phyloP scores from a whole-genome alignment of 2,888 invertebrate species.

The Gastrophysa polygoni region DNA sequence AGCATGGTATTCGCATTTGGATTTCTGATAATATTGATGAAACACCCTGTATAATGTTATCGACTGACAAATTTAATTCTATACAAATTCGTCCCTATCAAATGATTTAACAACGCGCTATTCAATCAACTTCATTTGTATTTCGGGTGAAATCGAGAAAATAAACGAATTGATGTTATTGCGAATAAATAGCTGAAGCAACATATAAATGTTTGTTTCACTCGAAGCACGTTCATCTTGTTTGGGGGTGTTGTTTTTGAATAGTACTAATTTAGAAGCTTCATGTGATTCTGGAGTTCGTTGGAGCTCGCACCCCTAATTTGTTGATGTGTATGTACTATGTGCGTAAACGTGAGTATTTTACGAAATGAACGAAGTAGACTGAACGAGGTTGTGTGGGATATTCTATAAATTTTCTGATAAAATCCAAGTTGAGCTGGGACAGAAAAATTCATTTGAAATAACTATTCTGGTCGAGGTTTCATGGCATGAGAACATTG shows the following conservation, averaged over 20 bases:
- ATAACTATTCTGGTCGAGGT: too few species aligned
- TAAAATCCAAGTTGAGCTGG: too few species aligned
- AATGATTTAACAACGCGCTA: neutral
- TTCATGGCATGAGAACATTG: too few species aligned
- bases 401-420: too few species aligned
- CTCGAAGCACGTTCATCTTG: conserved; percentile 42
- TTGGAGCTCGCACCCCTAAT: conserved; percentile 31
- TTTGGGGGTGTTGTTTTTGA: conserved; percentile 32
- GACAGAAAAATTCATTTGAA: too few species aligned
- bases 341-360: conserved; percentile 17
- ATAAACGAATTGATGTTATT: conserved; percentile 12
- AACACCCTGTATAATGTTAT: too few species aligned
- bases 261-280: conserved; percentile 49
- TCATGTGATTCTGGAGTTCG: conserved; percentile 43
- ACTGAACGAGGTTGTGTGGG: too few species aligned
- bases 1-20: too few species aligned
- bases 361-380: neutral
- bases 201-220: conserved; percentile 29
- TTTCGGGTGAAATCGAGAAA: conserved; percentile 1
- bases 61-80: too few species aligned
- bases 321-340: conserved; percentile 25
- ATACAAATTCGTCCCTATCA: too few species aligned
- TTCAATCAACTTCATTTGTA: conserved; percentile 14
- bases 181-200: conserved; percentile 18
- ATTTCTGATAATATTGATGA: too few species aligned